phyloP scores from a whole-genome alignment of 1,140 invertebrate species.

The Temnothorax nylanderi region DNA sequence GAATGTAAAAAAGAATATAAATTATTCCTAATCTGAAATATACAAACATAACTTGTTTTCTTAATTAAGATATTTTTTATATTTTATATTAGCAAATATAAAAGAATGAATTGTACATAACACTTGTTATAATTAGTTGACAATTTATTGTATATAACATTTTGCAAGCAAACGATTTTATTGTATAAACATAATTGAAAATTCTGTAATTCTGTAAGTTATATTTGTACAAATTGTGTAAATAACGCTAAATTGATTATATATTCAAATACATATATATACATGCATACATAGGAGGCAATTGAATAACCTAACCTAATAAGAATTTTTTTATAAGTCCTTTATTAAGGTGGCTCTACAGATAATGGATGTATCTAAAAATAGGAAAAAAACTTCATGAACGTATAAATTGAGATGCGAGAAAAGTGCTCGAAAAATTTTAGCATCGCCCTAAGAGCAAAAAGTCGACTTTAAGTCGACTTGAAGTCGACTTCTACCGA shows the following conservation, averaged over 20 bases:
- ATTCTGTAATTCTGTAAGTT: conserved; percentile 9
- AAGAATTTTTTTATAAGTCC: too few species aligned
- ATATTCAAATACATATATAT: neutral
- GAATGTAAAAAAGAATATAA: neutral
- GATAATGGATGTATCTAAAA: too few species aligned
- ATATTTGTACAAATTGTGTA: conserved; percentile 48
- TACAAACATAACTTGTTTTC: neutral
- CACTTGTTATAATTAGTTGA: conserved; percentile 7
- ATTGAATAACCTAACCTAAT: too few species aligned
- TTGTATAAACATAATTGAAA: conserved; percentile 18
- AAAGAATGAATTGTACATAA: conserved; percentile 3
- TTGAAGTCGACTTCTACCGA: too few species aligned
- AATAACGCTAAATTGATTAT: conserved; percentile 29
- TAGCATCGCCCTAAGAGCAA: too few species aligned
- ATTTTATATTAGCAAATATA: conserved; percentile 6
- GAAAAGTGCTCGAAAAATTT: too few species aligned
- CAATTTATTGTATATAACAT: conserved; percentile 30
- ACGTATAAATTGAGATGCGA: too few species aligned
- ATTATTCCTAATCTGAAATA: conserved; percentile 10
- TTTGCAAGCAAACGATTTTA: conserved; percentile 19
- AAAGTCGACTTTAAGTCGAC: too few species aligned
- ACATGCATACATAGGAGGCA: neutral
- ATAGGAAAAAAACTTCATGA: too few species aligned
- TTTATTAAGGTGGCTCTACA: too few species aligned
- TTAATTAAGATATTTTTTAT: neutral